Base-by-base conservation (phyloP, 2,113 vertebrate genomes). In the Bothrops jararaca region DNA sequence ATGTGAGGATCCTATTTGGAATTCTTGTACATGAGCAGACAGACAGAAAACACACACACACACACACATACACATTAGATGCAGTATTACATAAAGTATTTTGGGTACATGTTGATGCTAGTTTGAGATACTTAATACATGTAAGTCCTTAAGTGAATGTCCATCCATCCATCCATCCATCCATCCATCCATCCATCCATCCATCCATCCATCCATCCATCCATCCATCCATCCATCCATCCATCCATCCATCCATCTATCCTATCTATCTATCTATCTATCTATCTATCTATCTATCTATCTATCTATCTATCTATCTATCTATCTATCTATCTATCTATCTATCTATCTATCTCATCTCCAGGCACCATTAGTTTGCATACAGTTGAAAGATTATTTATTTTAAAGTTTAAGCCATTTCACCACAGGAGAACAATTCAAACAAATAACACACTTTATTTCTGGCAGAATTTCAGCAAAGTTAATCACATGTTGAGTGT, bases 391-490 rank as follows among this genome's bases (percentile, higher is more conserved):
- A 89, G 26, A 10, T 64, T 60, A 15, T 11, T 88, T 45, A 64
- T 64, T 57, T 58, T 89, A 89, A 57, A 26, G 20, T 12, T 60
- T 48, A 88, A 54, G 50, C 26, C 34, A 88, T 29, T 88, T 56
- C 57, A 58, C 58, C 90, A 29, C 34, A 85, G 23, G 85, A n/a
- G 88, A n/a, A 26, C 3, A 34, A 54, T 86, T 26, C 45, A 86
- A 92, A 86, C 22, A 57, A 94, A 85, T 91, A 94, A 91, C 45
- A 90, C 34, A 93, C 3, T 52, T 48, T 87, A 94, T 0, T 93
- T 8, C 23, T 54, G 13, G n/a, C 34, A 12, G 95, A 57, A 93
- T 92, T 93, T 2, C 9, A 88, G 3, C 11, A 89, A 22, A 94
- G 8, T 90, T 92, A 4, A 85, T 87, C 88, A 90, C 34, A 23